Evolutionary conservation across 2,113 vertebrate genomes (phyloP).

Genomic region (Tetrax tetrax): DNA sequence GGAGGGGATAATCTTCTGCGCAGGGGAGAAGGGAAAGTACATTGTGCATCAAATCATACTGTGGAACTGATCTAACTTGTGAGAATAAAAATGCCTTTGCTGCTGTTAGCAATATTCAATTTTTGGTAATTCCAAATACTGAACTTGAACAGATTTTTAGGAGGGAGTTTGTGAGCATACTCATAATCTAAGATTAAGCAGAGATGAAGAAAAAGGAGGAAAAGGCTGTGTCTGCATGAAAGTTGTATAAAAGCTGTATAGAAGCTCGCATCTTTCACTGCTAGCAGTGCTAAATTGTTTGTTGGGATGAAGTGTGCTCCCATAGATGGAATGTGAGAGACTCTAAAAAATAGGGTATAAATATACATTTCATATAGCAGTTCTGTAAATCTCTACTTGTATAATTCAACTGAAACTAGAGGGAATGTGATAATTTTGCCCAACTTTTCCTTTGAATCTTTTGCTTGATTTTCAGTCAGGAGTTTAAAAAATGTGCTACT

Average conservation of each 20-base stretch:
- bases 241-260: not conserved
- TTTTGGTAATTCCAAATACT: not conserved
- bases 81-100: not conserved
- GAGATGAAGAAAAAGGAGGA: not conserved
- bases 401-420: not conserved
- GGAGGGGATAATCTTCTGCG: not conserved
- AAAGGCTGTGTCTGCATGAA: not conserved
- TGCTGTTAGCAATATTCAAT: not conserved
- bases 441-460: not conserved
- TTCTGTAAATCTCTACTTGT: not conserved
- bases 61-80: not conserved
- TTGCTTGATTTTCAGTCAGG: not conserved
- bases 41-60: rapidly evolving
- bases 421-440: not conserved
- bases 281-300: not conserved
- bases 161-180: not conserved
- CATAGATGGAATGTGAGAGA: not conserved
- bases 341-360: not conserved
- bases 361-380: not conserved
- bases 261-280: not conserved
- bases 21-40: not conserved
- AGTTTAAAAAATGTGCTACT: not conserved
- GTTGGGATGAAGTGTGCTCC: not conserved
- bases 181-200: not conserved
- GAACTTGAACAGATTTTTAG: not conserved